Evolutionary conservation across 2,113 vertebrate genomes (phyloP), one percentile per base, ranked within the genome.

Genomic region (Myiagra hebetior): DNA sequence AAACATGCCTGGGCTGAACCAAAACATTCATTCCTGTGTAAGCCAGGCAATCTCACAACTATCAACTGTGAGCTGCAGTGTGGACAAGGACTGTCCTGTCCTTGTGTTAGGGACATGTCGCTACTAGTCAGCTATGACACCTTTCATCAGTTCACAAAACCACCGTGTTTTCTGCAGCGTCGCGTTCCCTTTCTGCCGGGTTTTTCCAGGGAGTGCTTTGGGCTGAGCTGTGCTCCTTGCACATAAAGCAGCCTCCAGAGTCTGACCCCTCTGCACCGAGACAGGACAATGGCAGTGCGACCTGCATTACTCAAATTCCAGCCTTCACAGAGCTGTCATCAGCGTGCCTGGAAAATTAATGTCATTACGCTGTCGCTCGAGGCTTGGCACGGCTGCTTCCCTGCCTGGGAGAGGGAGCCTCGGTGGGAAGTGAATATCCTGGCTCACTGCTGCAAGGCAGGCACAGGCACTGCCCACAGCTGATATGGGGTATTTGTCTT

Each of bases 1-100:
- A 93, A 94, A 95, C 96, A 94, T 97, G 97, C 97, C 91, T 96
- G 97, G 96, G 97, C 97, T 86, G 91, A 93, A 91, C 52, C 28
- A 13, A 93, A 97, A 60, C 73, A 57, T 89, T 96, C 91, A 53
- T 97, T 96, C 95, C 96, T 94, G 83, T 47, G 14, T 74, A 84
- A 96, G 44, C 78, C 85, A 96, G 91, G 85, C 85, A 97, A 78
- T 97, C 91, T 93, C 89, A 91, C 95, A 95, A 84, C 95, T 92
- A 84, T 96, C 93, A 97, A 27, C 87, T 91, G 87, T 70, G 93
- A 95, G 95, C 83, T 96, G 69, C 87, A 59, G 76, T 3, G 1
- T 79, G 88, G 93, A 93, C 65, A 35, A 81, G 16, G 42, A 81
- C 74, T 89, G 11, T 87, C 88, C 92, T 92, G n/a, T 91, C 73